Percentiles rank a stretch among this genome's conserved stretches.
Conservation (phyloP, 2,888 invertebrate genomes). For the Spodoptera littoralis region DNA sequence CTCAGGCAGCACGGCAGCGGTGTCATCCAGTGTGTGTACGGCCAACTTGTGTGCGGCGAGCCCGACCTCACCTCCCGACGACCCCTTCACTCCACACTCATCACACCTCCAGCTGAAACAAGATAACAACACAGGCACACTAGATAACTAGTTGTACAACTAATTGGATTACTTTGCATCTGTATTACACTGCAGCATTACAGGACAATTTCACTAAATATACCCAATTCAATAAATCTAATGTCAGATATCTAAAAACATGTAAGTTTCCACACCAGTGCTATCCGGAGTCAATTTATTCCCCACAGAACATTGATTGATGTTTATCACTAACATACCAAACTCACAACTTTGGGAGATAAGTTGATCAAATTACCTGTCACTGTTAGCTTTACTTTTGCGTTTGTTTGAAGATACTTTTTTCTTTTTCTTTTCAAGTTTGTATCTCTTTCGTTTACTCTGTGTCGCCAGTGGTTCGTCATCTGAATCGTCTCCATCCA, state of each 20-base stretch:
- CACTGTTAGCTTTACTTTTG: slow-evolving; percentile 60
- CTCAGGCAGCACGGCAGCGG: slow-evolving; percentile 48
- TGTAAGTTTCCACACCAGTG: too few species aligned
- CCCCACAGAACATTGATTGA: too few species aligned
- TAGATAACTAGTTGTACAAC: too few species aligned
- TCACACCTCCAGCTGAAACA: slow-evolving; percentile 75
- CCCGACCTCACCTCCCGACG: slow-evolving; percentile 63
- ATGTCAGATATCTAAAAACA: too few species aligned
- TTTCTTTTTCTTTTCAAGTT: slow-evolving; percentile 76
- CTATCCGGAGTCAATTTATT: too few species aligned
- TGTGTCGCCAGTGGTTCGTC: slow-evolving; percentile 76
- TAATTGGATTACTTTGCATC: too few species aligned
- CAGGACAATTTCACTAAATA: too few species aligned
- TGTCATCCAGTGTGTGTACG: slow-evolving; percentile 60
- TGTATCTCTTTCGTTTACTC: slow-evolving; percentile 73
- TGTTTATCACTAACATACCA: too few species aligned
- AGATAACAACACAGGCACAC: too few species aligned
- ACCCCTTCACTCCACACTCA: slow-evolving; percentile 66
- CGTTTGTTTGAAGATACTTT: slow-evolving; percentile 61
- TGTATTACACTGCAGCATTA: too few species aligned
- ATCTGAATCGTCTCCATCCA: slow-evolving; percentile 52
- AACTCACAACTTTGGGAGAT: background rate
- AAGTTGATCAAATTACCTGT: slow-evolving; percentile 53
- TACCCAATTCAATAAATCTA: too few species aligned
- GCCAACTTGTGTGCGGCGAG: slow-evolving; percentile 72